Percentiles rank a stretch among this genome's conserved stretches.
Conservation (phyloP, 2,888 invertebrate species). For the Lamproptera curius region DNA sequence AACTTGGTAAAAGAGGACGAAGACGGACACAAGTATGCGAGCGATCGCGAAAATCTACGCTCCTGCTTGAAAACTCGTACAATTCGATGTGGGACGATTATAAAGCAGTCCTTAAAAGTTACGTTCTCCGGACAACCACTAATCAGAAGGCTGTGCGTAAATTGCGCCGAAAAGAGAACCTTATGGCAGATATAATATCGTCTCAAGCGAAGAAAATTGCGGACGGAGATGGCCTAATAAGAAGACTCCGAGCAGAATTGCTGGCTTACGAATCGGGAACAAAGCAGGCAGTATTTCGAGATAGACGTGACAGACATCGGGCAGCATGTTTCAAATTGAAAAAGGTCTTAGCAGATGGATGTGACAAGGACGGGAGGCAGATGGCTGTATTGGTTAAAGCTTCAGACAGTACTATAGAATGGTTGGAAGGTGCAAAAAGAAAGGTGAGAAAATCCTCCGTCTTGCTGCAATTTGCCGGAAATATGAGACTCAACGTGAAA, state of each 20-base stretch:
- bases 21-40: conserved; percentile 48
- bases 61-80: conserved; percentile 59
- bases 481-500: conserved; percentile 76
- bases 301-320: conserved; percentile 58
- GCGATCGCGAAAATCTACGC: conserved; percentile 53
- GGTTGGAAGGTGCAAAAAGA: conserved; percentile 58
- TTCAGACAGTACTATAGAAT: conserved; percentile 57
- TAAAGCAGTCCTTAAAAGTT: conserved; percentile 55
- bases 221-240: conserved; percentile 54
- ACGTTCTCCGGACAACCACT: conserved; percentile 55
- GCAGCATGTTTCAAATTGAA: conserved; percentile 54
- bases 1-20: conserved; percentile 66
- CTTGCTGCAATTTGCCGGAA: conserved; percentile 74
- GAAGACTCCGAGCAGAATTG: conserved; percentile 52
- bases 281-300: conserved; percentile 63
- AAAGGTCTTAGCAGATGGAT: conserved; percentile 43
- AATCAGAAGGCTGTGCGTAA: conserved; percentile 63
- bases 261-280: conserved; percentile 65
- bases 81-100: conserved; percentile 61
- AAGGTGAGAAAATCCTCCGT: conserved; percentile 71
- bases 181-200: conserved; percentile 67
- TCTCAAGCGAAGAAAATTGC: conserved; percentile 64
- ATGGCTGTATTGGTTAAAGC: conserved; percentile 48
- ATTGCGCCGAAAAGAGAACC: conserved; percentile 58
- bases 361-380: conserved; percentile 45